These are phyloP conservation scores for Gobionotothen gibberifrons DNA, from an alignment of 2,797 vertebrate genomes.

Conservation along the genomic window DNA sequence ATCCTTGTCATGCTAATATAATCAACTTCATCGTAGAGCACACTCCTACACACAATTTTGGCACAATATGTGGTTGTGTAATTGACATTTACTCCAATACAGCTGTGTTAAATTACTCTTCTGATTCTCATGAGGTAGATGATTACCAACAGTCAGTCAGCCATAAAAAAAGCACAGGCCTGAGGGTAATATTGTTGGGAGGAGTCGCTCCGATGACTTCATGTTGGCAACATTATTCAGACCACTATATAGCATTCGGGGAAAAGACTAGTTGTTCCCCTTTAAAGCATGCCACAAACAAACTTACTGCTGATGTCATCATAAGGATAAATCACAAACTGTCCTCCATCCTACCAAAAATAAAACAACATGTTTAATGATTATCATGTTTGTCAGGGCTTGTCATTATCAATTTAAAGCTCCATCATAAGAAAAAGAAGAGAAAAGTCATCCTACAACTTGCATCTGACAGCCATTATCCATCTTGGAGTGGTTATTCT, in stretches of 20 bases:
- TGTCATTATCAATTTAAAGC: slow-evolving; percentile 52
- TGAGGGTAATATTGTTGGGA: slow-evolving; percentile 62
- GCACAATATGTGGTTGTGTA: slow-evolving; percentile 51
- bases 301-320: slow-evolving; percentile 53
- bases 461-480: slow-evolving; percentile 32
- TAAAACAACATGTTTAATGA: slow-evolving; percentile 52
- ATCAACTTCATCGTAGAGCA: slow-evolving; percentile 51
- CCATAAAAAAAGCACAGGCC: slow-evolving; percentile 62
- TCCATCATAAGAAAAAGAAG: slow-evolving; percentile 5
- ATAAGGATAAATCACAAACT: slow-evolving; percentile 40
- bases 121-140: slow-evolving; percentile 71
- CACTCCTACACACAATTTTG: slow-evolving; percentile 57
- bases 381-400: slow-evolving; percentile 53
- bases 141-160: slow-evolving; percentile 73
- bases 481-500: slow-evolving; percentile 21
- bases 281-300: slow-evolving; percentile 62
- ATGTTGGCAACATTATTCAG: slow-evolving; percentile 72
- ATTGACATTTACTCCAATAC: slow-evolving; percentile 73
- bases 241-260: slow-evolving; percentile 54
- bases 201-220: slow-evolving; percentile 70
- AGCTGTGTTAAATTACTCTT: slow-evolving; percentile 76
- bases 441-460: slow-evolving; percentile 16
- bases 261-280: slow-evolving; percentile 39
- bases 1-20: slow-evolving; percentile 42
- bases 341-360: slow-evolving; percentile 49